These are phyloP conservation scores for Euwallacea fornicatus DNA, from an alignment of 1,140 invertebrate species.

Conservation along the genomic window DNA sequence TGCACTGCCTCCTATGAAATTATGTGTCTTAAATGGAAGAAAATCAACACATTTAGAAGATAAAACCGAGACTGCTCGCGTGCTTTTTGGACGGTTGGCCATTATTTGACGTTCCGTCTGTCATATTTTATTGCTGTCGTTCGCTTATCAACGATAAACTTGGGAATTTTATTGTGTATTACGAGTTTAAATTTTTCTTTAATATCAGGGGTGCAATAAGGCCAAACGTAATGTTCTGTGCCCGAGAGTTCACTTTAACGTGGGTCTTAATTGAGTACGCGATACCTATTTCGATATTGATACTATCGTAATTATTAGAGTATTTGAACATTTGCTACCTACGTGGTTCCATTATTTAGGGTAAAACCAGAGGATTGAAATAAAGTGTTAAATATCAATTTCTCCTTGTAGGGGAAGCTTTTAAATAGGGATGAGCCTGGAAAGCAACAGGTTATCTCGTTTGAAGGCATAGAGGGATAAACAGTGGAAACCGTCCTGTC, in stretches of 20 bases:
- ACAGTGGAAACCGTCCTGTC: slow-evolving; percentile 6
- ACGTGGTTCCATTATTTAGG: background rate
- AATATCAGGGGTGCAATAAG: background rate
- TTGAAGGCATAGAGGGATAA: slow-evolving; percentile 39
- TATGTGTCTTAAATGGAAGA: slow-evolving; percentile 51
- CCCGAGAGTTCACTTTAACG: background rate
- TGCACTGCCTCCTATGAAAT: slow-evolving; percentile 48
- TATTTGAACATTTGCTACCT: no score
- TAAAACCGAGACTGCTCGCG: slow-evolving; percentile 44
- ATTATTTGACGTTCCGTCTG: slow-evolving; percentile 34
- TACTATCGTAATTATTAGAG: no score
- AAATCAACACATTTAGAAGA: slow-evolving; percentile 49
- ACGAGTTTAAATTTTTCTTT: slow-evolving; percentile 24
- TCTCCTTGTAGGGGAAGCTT: background rate
- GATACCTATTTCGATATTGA: no score
- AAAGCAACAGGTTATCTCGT: slow-evolving; percentile 41
- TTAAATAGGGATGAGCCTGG: slow-evolving; percentile 27
- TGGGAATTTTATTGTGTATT: slow-evolving; percentile 34
- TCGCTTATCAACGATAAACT: slow-evolving; percentile 40
- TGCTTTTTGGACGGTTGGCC: slow-evolving; percentile 33
- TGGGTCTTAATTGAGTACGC: background rate
- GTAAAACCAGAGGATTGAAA: slow-evolving; percentile 8
- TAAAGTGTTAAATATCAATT: slow-evolving; percentile 15
- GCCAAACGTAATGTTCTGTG: background rate
- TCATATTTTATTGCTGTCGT: slow-evolving; percentile 33